Evolutionary conservation across 2,888 invertebrate species (phyloP), one percentile per base, ranked within the genome.

Genomic region (Sisyra nigra): DNA sequence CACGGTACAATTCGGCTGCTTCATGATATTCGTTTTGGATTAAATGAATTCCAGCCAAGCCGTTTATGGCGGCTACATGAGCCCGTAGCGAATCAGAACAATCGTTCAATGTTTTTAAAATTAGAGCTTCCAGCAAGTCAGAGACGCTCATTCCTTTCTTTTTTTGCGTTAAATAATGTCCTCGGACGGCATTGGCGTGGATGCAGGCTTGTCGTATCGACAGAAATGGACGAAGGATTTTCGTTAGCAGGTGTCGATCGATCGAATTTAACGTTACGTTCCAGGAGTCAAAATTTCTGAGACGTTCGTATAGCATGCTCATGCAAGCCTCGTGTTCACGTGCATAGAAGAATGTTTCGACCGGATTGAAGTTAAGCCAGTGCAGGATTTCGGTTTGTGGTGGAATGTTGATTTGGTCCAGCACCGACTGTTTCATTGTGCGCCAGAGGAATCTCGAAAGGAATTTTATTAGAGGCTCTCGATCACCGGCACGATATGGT

Each of bases 281-380:
- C 44, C 69, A 50, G 44, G 57, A 55, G 40, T 59, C 54, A 48
- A 61, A 62, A 40, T 59, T 60, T 11, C 51, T 51, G 30, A 73
- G 57, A 44, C 65, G 69, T 17, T 58, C 47, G 18, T 67, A 49
- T 46, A 76, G 73, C 9, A 62, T 63, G 2, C 52, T 51, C 2
- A 65, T 60, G 50, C 71, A 74, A 10, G 66, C 59, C 11, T 59
- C 56, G 51, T 74, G 74, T 51, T 76, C 72, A 30, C 68, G 65
- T n/a, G 70, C 65, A 55, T 86, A 86, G 55, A 80, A 82, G 50
- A 79, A 72, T 46, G 74, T 72, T 57, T 86, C 84, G 0, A 83
- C 69, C 3, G 80, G 76, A n/a, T 78, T 72, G 53, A 85, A 76
- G 33, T 69, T 65, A 35, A 81, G 54, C 59, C 67, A 68, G 55